Conservation (phyloP, 2,113 vertebrate genomes). For the Alligator sinensis region DNA sequence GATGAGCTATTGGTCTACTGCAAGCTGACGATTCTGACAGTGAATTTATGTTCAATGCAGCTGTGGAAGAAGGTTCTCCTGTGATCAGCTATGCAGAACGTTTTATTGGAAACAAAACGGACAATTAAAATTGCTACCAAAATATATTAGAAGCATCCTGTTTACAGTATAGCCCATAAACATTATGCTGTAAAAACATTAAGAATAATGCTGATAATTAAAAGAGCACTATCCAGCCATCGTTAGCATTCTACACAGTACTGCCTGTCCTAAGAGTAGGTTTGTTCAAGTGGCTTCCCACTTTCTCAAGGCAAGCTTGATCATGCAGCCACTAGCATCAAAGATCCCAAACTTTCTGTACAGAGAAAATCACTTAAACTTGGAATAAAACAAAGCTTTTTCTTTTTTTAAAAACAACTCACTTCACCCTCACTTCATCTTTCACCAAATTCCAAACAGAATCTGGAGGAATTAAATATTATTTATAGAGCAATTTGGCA, state of each 20-base stretch:
- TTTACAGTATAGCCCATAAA: background rate
- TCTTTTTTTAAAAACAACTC: background rate
- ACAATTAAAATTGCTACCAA: background rate
- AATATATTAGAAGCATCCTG: background rate
- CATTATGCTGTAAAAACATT: rapidly evolving
- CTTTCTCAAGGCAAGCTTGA: background rate
- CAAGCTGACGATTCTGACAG: rapidly evolving
- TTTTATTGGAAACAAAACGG: background rate
- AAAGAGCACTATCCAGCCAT: background rate
- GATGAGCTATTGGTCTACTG: background rate
- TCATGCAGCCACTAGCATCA: background rate
- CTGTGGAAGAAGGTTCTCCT: background rate
- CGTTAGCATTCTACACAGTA: background rate
- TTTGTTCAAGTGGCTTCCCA: background rate
- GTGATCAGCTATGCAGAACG: rapidly evolving
- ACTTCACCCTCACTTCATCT: background rate
- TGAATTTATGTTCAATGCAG: rapidly evolving
- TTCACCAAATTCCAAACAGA: background rate
- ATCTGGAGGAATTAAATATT: background rate
- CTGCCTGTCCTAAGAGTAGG: background rate
- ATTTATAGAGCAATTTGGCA: constrained; percentile 13
- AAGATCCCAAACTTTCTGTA: background rate
- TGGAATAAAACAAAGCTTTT: background rate
- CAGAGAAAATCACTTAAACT: background rate
- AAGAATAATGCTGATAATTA: rapidly evolving